Base-by-base conservation (phyloP, 2,888 invertebrate species). In the Nomada fabriciana region DNA sequence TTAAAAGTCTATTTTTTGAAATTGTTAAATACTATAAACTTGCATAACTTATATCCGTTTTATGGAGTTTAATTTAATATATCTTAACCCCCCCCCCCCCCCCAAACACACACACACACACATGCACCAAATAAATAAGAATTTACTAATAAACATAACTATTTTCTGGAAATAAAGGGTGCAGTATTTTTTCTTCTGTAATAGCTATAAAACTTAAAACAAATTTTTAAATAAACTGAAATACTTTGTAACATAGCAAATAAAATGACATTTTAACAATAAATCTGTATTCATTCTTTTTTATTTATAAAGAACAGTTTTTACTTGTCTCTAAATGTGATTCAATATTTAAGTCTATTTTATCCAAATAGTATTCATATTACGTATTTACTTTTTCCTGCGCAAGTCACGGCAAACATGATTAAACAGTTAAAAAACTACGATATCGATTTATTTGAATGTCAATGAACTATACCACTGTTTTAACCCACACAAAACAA, bases 1-100 rank as follows among this genome's bases (percentile, higher is more conserved):
- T 25, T 55, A 67, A 65, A 69, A 23, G 47, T 68, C 25, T 78
- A 69, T 79, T 79, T 79, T 79, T 59, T 59, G 25, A 73, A 79
- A 73, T 36, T n/a, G 23, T 72, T 59, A 70, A 67, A 67, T 55
- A 15, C 53, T 43, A 18, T 42, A 29, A 53, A 57, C 57, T 52
- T 75, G 61, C 47, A 47, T n/a, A 42, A 65, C 67, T 57, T 74
- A n/a, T 75, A 73, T 60, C n/a, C 59, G 25, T 79, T 69, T 70
- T 75, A 70, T 53, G 60, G 13, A 52, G 11, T 63, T 57, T 68
- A 63, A 57, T 59, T 53, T 60, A 59, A 61, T 53, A 23, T 64
- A 59, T 59, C 47, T 18, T 67, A 25, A 43, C 42, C 7, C 29
- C 5, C 29, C 29, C 29, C 42, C 7, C 29, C 5, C 0, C 29